Conservation (phyloP, 2,113 vertebrate species). For the Rousettus leschenaultii region DNA sequence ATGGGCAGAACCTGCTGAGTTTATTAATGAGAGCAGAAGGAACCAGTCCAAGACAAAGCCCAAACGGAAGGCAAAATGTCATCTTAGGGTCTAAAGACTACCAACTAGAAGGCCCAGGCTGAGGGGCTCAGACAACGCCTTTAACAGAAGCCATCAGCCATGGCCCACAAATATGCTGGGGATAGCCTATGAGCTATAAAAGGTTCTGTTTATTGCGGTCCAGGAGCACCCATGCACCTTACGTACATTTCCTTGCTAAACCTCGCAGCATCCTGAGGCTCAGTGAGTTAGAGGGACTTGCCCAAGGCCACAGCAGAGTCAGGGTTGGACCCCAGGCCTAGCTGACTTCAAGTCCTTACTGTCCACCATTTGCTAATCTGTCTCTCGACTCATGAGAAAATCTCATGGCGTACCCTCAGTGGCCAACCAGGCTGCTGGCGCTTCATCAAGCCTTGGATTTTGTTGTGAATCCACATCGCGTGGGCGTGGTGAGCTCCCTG, state of each 20-base stretch:
- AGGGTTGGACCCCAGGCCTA: not conserved
- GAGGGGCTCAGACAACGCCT: not conserved
- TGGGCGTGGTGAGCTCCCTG: not conserved
- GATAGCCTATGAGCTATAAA: not conserved
- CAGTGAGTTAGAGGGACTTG: not conserved
- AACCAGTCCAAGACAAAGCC: not conserved
- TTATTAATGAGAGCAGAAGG: not conserved
- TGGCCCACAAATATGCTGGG: not conserved
- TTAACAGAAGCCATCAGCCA: not conserved
- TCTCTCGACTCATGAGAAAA: not conserved
- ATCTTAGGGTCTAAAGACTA: not conserved
- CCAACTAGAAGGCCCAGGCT: not conserved
- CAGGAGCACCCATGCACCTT: not conserved
- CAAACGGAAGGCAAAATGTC: not conserved
- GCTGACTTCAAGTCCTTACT: not conserved
- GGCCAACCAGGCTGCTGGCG: not conserved
- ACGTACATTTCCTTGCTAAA: not conserved
- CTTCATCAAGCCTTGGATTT: not conserved
- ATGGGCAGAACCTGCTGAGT: not conserved
- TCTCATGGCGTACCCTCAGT: accelerated
- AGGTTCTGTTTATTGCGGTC: not conserved
- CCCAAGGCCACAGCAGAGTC: not conserved
- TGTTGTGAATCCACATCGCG: not conserved
- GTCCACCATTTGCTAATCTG: not conserved
- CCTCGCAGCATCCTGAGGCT: not conserved